Evolutionary conservation across 2,888 invertebrate genomes (phyloP), one percentile per base, ranked within the genome.

Genomic region (Catocala nupta): DNA sequence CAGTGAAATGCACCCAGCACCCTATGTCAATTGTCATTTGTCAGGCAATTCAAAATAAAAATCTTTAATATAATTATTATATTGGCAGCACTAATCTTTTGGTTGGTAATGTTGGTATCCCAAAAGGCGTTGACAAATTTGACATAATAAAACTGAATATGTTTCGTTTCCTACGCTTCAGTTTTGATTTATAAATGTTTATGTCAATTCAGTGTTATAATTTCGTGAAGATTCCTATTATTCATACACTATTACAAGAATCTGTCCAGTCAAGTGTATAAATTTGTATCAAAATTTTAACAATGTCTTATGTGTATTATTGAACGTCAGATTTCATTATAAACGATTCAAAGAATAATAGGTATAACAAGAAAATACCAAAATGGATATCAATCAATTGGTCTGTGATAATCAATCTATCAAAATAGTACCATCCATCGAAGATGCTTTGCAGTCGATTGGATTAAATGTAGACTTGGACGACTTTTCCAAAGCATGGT

Each of bases 391-490:
- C 61, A 83, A 88, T 61, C 73, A 84, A 63, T 81, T 93, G 51
- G 86, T 87, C 51, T 78, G 82, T 67, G 78, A 83, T 72, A 89
- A 91, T 74, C 92, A 92, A 77, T 87, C 88, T 16, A 93, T 94
- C 59, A 94, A 93, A 83, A 91, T 94, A 69, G 89, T 94, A 55
- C 94, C 94, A 45, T 91, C 94, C 36, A 78, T 92, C 45, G 93
- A 94, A 82, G 93, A 94, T 54, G 87, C 89, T 33, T 77, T 94
- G 64, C 77, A 73, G 50, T 73, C 75, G 13, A 84, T 87, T 68
- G 95, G 93, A 42, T 82, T 95, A 42, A 85, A 90, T 75, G 88
- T 94, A 60, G 83, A 89, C 54, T 85, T 95, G 59, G 93, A 95
- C 76, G 84, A 87, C 7, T 81, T 82, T 56, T 85, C 87, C 50